Percentiles rank a stretch among this genome's conserved stretches.
These are phyloP conservation scores for Acronicta psi DNA, from an alignment of 2,888 invertebrate genomes.

Conservation along the genomic window DNA sequence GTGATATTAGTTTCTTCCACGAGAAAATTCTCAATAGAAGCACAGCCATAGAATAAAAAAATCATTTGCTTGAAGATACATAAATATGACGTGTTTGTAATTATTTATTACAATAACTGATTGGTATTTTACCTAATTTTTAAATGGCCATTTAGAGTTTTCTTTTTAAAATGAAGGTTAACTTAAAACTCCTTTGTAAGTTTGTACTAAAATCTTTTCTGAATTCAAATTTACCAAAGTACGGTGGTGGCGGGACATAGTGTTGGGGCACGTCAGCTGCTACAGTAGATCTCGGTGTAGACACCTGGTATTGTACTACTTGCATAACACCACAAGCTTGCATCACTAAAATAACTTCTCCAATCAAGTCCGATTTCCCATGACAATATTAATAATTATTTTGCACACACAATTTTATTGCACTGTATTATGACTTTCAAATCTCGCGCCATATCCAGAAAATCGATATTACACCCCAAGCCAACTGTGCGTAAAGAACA, in stretches of 20 bases:
- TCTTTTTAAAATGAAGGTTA: no score
- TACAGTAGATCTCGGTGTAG: constrained; percentile 84
- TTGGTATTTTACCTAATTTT: no score
- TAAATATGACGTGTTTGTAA: no score
- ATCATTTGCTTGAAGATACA: no score
- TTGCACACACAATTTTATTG: constrained; percentile 20
- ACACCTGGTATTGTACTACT: constrained; percentile 90
- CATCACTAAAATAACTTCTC: constrained; percentile 74
- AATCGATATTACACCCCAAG: constrained; percentile 81
- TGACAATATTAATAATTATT: constrained; percentile 11
- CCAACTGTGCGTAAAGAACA: constrained; percentile 66
- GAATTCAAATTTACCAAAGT: constrained; percentile 77
- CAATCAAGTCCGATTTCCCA: constrained; percentile 14
- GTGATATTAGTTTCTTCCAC: no score
- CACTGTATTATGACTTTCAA: constrained; percentile 53
- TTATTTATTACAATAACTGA: no score
- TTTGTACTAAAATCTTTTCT: no score
- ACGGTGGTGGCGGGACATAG: constrained; percentile 85
- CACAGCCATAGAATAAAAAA: no score
- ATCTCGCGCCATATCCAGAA: constrained; percentile 76
- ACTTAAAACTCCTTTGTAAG: no score
- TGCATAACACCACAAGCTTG: constrained; percentile 91
- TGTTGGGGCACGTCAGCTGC: constrained; percentile 82
- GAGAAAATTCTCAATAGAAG: no score
- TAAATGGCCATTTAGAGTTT: no score